phyloP scores from a whole-genome alignment of 2,113 vertebrate genomes.

The Erinaceus europaeus region DNA sequence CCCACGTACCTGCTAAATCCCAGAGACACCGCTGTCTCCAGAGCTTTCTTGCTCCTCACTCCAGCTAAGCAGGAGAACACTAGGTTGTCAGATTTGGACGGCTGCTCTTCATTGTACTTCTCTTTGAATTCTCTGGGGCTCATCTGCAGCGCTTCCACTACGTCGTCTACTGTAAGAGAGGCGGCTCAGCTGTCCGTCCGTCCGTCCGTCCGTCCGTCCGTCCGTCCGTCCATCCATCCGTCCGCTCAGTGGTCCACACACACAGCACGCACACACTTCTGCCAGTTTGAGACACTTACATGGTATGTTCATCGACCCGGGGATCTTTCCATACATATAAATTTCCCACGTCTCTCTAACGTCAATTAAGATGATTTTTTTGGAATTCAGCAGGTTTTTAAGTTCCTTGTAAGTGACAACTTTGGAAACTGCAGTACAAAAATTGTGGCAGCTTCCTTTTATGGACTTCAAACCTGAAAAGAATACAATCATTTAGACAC shows the following conservation, averaged over 20 bases:
- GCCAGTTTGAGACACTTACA: conserved; percentile 84
- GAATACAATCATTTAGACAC: neutral
- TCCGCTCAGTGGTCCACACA: no score
- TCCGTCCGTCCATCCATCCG: no score
- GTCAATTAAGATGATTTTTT: conserved; percentile 86
- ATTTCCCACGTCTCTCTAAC: conserved; percentile 94
- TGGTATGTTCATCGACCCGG: conserved; percentile 90
- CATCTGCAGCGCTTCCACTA: conserved; percentile 89
- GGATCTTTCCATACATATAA: conserved; percentile 88
- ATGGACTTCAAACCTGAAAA: conserved; percentile 55
- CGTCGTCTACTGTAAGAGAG: conserved; percentile 87
- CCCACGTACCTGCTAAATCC: conserved; percentile 93
- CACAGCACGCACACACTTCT: no score
- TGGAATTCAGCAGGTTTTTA: conserved; percentile 84
- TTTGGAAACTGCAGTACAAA: conserved; percentile 71
- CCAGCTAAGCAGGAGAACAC: conserved; percentile 93
- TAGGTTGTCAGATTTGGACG: conserved; percentile 84
- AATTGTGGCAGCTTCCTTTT: conserved; percentile 62
- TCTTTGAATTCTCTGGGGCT: conserved; percentile 85
- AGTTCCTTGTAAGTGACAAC: conserved; percentile 87
- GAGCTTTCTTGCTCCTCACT: conserved; percentile 88
- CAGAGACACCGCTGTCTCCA: conserved; percentile 84
- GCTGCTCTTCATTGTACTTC: conserved; percentile 88
- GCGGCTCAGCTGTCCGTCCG: no score
- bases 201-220: no score